Evolutionary conservation across 2,113 vertebrate genomes (phyloP).

Genomic region (Phycodurus eques): DNA sequence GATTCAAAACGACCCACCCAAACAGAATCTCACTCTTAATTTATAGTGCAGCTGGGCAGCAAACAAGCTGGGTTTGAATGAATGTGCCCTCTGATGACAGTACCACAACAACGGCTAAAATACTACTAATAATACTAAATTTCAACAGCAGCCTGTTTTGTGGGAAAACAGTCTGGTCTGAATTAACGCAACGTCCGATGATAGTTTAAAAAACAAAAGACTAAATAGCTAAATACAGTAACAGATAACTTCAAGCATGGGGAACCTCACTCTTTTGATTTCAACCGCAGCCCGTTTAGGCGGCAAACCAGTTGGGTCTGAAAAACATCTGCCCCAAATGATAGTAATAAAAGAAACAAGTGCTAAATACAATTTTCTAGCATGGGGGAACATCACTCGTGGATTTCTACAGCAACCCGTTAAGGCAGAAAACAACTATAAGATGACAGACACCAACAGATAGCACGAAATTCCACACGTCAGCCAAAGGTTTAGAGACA

Average conservation of each 20-base stretch:
- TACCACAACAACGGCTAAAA: no score
- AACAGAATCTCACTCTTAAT: no score
- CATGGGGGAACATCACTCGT: neutral
- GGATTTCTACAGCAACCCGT: neutral
- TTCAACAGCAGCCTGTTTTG: no score
- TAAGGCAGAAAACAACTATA: neutral
- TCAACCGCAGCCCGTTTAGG: neutral
- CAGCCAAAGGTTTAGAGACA: neutral
- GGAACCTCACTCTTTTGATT: neutral
- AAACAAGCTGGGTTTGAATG: no score
- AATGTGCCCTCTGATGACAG: no score
- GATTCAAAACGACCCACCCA: no score
- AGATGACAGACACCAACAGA: neutral
- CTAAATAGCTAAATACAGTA: no score
- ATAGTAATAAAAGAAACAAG: neutral
- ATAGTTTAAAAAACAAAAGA: neutral
- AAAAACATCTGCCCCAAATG: neutral
- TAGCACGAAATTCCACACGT: neutral
- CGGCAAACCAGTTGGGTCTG: neutral
- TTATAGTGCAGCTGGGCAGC: no score
- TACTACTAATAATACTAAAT: no score
- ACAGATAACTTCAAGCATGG: neutral
- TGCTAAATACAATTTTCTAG: neutral
- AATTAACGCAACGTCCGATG: no score
- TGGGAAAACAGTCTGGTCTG: no score